Conservation (phyloP, 1,140 invertebrate species). For the Chymomyza costata region DNA sequence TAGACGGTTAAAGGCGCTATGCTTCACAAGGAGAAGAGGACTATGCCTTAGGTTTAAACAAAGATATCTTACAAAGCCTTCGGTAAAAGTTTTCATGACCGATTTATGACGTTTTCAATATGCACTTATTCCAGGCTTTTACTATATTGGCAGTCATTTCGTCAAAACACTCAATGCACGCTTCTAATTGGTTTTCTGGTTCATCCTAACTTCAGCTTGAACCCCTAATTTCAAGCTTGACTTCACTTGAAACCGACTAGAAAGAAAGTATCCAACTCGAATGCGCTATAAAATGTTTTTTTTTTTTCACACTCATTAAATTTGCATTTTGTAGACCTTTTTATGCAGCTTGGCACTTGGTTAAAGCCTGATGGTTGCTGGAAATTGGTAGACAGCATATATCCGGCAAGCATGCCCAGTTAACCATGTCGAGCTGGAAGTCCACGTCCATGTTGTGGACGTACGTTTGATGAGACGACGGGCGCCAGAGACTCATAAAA, state of each 20-base stretch:
- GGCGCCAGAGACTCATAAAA: slow-evolving; percentile 63
- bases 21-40: no score
- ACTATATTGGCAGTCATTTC: no score
- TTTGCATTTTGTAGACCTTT: slow-evolving; percentile 50
- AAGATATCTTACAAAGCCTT: no score
- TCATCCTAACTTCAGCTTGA: slow-evolving; percentile 15
- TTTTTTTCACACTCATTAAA: slow-evolving; percentile 38
- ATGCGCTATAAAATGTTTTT: slow-evolving; percentile 12
- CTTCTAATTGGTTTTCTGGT: no score
- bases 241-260: slow-evolving; percentile 47
- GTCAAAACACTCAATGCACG: no score
- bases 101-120: no score
- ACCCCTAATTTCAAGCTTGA: slow-evolving; percentile 60
- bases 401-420: slow-evolving; percentile 40
- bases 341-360: slow-evolving; percentile 31
- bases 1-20: no score
- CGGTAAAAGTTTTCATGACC: no score
- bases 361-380: no score
- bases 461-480: slow-evolving; percentile 9
- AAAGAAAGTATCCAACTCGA: slow-evolving; percentile 41
- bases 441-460: slow-evolving; percentile 10
- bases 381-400: slow-evolving; percentile 52
- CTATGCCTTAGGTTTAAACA: no score
- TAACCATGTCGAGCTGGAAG: slow-evolving; percentile 11
- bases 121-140: no score